These are phyloP conservation scores for Crypturellus undulatus DNA, from an alignment of 2,113 vertebrate genomes.

Conservation along the genomic window DNA sequence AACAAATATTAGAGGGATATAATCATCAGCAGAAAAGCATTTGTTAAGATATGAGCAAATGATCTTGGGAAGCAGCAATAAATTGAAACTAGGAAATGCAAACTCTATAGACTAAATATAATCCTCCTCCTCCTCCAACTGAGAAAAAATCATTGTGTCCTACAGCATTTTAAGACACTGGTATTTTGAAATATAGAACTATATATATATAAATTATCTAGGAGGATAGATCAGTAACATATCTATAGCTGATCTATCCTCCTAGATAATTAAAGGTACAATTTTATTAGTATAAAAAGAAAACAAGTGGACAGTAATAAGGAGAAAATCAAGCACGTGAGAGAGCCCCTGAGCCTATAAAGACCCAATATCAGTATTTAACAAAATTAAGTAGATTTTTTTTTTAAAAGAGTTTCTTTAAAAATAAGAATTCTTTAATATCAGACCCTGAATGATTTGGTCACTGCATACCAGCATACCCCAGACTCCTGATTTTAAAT, in stretches of 20 bases:
- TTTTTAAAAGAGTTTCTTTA: too few species aligned
- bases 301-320: background rate
- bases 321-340: background rate
- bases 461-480: background rate
- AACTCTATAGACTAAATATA: background rate
- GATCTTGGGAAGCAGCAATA: background rate
- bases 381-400: background rate
- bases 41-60: background rate
- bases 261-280: background rate
- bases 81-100: background rate
- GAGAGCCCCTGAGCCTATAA: background rate
- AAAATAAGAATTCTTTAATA: background rate
- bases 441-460: background rate
- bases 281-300: background rate
- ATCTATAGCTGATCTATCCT: background rate
- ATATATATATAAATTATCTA: too few species aligned
- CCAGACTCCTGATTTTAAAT: background rate
- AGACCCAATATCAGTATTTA: background rate
- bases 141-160: background rate
- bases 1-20: background rate
- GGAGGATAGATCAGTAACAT: too few species aligned
- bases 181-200: background rate
- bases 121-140: background rate
- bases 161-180: background rate
- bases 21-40: background rate